Evolutionary conservation across 2,888 invertebrate species (phyloP).

Genomic region (Eurytoma californica): DNA sequence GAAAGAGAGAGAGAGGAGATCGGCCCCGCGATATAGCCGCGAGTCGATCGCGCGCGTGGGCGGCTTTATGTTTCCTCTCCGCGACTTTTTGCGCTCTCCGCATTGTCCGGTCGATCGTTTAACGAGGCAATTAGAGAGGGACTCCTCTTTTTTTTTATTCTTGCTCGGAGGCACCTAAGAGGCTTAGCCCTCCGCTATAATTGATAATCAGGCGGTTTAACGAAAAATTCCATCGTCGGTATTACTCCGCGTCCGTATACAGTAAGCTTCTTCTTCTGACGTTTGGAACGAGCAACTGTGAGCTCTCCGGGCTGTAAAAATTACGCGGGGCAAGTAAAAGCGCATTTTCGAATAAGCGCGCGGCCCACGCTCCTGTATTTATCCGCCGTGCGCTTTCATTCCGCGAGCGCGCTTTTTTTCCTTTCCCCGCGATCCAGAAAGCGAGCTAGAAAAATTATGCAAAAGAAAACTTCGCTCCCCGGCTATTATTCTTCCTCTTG

Average conservation of each 20-base stretch:
- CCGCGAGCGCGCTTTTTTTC: not conserved
- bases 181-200: no score
- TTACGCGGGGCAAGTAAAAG: not conserved
- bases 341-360: no score
- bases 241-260: not conserved
- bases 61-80: no score
- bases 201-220: no score
- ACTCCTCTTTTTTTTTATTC: no score
- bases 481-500: constrained; percentile 22
- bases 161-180: no score
- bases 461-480: constrained; percentile 16
- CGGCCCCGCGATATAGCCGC: no score
- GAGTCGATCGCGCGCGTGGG: no score
- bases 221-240: not conserved
- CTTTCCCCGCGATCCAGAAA: not conserved
- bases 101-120: not conserved
- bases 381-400: not conserved
- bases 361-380: no score
- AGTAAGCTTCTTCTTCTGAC: no score
- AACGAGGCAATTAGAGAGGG: constrained; percentile 5
- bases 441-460: constrained; percentile 26
- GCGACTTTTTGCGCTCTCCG: no score
- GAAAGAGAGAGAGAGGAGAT: not conserved
- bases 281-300: not conserved
- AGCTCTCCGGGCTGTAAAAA: not conserved